A percentile compares a stretch with the other conserved stretches of the same genome.
Conservation (phyloP, 2,888 invertebrate species). For the Hyposoter dolosus region DNA sequence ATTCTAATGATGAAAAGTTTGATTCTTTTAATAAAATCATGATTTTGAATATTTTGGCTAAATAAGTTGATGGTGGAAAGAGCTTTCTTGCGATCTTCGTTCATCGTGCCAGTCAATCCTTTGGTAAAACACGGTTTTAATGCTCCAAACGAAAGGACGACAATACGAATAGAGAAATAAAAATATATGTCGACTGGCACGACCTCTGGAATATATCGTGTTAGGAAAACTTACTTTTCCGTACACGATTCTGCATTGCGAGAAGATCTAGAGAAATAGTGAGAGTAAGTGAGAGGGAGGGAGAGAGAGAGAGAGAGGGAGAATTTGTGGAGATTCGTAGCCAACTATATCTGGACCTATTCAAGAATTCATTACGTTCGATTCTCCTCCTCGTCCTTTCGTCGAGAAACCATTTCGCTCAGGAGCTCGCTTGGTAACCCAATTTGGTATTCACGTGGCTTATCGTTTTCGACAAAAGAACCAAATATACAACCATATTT, state of each 20-base stretch:
- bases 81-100: background rate
- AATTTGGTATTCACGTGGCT: conserved; percentile 21
- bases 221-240: conserved; percentile 39
- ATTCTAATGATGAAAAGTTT: background rate
- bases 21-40: background rate
- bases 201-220: conserved; percentile 22
- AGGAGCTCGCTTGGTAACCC: conserved; percentile 29
- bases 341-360: conserved; percentile 70
- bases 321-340: conserved; percentile 14
- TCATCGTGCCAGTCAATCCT: background rate
- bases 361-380: conserved; percentile 79
- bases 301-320: background rate
- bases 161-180: background rate
- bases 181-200: background rate
- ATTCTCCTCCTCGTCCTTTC: conserved; percentile 69
- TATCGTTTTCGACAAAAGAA: conserved; percentile 11
- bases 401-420: conserved; percentile 24
- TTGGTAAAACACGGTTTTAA: background rate
- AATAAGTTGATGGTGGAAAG: background rate
- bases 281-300: conserved; percentile 10
- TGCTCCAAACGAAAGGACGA: conserved; percentile 5
- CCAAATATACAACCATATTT: background rate
- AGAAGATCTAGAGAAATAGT: background rate
- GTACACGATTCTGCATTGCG: conserved; percentile 42
- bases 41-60: background rate